These are phyloP conservation scores for Phataginus tricuspis DNA, from an alignment of 2,797 vertebrate species.

Conservation along the genomic window DNA sequence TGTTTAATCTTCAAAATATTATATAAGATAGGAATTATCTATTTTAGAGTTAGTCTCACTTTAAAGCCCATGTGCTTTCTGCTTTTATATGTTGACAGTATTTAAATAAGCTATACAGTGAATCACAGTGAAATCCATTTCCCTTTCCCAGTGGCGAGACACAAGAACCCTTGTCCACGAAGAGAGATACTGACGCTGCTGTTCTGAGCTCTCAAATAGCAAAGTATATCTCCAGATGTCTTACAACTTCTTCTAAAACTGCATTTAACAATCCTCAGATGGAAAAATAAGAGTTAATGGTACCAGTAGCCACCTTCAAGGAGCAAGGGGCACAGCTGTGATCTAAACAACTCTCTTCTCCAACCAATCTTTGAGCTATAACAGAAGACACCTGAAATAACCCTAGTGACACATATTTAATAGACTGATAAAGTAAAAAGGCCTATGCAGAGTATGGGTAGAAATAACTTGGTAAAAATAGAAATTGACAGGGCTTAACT, in stretches of 20 bases:
- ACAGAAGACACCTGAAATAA: not conserved
- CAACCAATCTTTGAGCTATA: not conserved
- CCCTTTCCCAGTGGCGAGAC: constrained; percentile 25
- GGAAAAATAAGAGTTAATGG: not conserved
- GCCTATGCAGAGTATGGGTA: not conserved
- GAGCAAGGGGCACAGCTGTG: not conserved
- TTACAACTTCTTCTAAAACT: constrained; percentile 7
- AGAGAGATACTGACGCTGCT: constrained; percentile 38
- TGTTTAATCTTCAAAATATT: constrained; percentile 1
- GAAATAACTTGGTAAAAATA: constrained; percentile 13
- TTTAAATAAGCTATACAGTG: constrained; percentile 41
- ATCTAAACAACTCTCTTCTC: not conserved
- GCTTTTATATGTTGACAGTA: constrained; percentile 15
- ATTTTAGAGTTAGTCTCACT: constrained; percentile 31
- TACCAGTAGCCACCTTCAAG: not conserved
- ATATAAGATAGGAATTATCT: not conserved
- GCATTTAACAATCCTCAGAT: constrained; percentile 15
- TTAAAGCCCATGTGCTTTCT: constrained; percentile 51
- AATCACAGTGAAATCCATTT: constrained; percentile 38
- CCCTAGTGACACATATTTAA: not conserved
- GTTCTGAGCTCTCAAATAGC: constrained; percentile 32
- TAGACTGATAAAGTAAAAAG: not conserved
- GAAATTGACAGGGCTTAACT: not conserved
- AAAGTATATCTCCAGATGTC: constrained; percentile 49
- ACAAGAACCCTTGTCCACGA: constrained; percentile 38